Evolutionary conservation across 2,797 vertebrate genomes (phyloP).

Genomic region (Pagetopsis macropterus): DNA sequence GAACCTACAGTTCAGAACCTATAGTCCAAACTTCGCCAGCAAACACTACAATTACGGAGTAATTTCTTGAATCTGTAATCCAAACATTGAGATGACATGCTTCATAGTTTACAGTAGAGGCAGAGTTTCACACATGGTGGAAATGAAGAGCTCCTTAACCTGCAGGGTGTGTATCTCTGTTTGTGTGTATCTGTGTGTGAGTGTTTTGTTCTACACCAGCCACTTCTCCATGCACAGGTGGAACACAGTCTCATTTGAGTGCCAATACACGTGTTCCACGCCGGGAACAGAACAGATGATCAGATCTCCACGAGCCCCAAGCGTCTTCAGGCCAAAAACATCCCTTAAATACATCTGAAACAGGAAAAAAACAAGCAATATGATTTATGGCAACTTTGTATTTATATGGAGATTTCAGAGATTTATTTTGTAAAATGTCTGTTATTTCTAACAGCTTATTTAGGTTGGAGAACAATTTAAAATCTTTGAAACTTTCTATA

Average conservation of each 20-base stretch:
- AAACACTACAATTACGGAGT: neutral
- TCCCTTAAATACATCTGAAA: constrained; percentile 87
- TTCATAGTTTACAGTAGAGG: neutral
- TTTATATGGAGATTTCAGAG: too few relatives aligned
- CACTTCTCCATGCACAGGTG: constrained; percentile 88
- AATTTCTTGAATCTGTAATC: neutral
- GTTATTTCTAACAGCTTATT: neutral
- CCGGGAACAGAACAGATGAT: constrained; percentile 83
- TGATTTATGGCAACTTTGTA: too few relatives aligned
- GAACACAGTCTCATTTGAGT: constrained; percentile 90
- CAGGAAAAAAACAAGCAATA: neutral
- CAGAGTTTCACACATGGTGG: constrained; percentile 6
- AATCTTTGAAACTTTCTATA: neutral
- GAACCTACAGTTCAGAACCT: neutral
- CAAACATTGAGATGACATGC: neutral
- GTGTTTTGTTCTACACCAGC: constrained; percentile 81
- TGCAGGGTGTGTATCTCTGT: neutral
- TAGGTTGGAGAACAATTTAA: neutral
- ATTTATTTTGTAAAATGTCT: neutral
- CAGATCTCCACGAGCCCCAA: constrained; percentile 86
- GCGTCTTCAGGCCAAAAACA: constrained; percentile 89
- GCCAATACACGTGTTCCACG: constrained; percentile 88
- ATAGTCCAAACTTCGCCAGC: neutral
- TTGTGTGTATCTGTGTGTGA: constrained; percentile 14
- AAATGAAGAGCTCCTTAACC: constrained; percentile 22